A percentile compares a stretch with the other conserved stretches of the same genome.
Evolutionary conservation across 2,797 vertebrate genomes (phyloP).

Genomic region (Meriones psammophilus): DNA sequence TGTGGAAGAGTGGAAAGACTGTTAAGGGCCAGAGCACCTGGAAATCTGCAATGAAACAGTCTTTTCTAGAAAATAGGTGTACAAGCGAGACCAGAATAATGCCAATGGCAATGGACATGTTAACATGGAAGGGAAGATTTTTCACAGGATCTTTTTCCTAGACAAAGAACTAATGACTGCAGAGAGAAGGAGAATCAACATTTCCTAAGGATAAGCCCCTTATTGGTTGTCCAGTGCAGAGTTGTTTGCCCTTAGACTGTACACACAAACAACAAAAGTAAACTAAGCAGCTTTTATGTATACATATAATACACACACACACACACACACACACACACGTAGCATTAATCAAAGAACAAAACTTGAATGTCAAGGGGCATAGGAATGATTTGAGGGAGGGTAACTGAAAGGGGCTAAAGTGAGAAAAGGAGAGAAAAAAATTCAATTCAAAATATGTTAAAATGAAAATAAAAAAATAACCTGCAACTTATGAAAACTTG

Average conservation of each 20-base stretch:
- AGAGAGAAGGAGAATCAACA: background rate
- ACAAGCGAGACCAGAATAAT: background rate
- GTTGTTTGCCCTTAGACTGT: too few relatives aligned
- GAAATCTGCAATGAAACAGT: background rate
- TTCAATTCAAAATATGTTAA: background rate
- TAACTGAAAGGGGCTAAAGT: background rate
- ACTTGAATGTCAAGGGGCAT: background rate
- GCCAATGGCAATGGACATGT: too few relatives aligned
- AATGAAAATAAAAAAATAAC: background rate
- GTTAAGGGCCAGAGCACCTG: background rate
- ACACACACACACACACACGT: too few relatives aligned
- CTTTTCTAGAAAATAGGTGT: background rate
- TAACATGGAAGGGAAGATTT: background rate
- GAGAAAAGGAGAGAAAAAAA: background rate
- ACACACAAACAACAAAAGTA: background rate
- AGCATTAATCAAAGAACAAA: background rate
- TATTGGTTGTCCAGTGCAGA: background rate
- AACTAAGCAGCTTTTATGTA: background rate
- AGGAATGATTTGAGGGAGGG: background rate
- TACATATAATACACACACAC: background rate
- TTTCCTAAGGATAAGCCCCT: background rate
- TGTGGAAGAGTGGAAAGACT: background rate
- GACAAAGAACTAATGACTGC: background rate
- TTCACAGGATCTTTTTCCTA: background rate
- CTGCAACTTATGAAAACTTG: background rate